phyloP scores from a whole-genome alignment of 2,888 invertebrate species.

The Conops quadrifasciatus region DNA sequence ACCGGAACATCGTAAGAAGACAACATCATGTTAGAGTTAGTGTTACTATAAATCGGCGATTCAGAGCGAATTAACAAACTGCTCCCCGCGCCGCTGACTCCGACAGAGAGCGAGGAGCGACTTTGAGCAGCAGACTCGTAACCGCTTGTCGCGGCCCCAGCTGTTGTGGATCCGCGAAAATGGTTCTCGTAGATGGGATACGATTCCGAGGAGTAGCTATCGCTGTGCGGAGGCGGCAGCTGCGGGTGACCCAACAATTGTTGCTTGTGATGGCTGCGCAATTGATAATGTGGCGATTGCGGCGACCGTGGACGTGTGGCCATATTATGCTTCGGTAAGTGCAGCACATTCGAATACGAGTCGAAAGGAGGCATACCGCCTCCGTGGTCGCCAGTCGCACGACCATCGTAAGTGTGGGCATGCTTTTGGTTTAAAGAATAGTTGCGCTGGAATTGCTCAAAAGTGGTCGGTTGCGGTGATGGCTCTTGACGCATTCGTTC shows the following conservation, averaged over 20 bases:
- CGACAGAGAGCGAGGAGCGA: slow-evolving; percentile 43
- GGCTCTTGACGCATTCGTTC: slow-evolving; percentile 67
- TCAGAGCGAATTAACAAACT: slow-evolving; percentile 56
- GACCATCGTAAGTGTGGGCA: slow-evolving; percentile 58
- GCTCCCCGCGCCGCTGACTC: slow-evolving; percentile 4
- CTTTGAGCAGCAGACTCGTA: slow-evolving; percentile 41
- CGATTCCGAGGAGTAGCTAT: slow-evolving; percentile 58
- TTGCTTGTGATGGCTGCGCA: slow-evolving; percentile 42
- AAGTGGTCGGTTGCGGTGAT: slow-evolving; percentile 48
- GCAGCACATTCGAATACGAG: slow-evolving; percentile 55
- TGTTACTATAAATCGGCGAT: slow-evolving; percentile 70
- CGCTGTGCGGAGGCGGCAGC: slow-evolving; percentile 43
- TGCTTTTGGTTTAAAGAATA: slow-evolving; percentile 62
- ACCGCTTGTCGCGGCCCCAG: slow-evolving; percentile 34
- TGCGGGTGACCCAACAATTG: slow-evolving; percentile 40
- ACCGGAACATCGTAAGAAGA: slow-evolving; percentile 46
- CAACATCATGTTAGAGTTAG: slow-evolving; percentile 60
- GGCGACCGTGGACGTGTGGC: slow-evolving; percentile 50
- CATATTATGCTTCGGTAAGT: slow-evolving; percentile 51
- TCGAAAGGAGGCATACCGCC: slow-evolving; percentile 46
- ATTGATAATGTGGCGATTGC: slow-evolving; percentile 45
- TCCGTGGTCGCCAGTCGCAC: slow-evolving; percentile 38
- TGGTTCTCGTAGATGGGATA: slow-evolving; percentile 70
- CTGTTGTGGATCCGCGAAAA: slow-evolving; percentile 57
- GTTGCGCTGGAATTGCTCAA: slow-evolving; percentile 63